Percentiles rank a stretch among this genome's conserved stretches.
Evolutionary conservation across 2,888 invertebrate genomes (phyloP).

Genomic region (Tetragonisca angustula): DNA sequence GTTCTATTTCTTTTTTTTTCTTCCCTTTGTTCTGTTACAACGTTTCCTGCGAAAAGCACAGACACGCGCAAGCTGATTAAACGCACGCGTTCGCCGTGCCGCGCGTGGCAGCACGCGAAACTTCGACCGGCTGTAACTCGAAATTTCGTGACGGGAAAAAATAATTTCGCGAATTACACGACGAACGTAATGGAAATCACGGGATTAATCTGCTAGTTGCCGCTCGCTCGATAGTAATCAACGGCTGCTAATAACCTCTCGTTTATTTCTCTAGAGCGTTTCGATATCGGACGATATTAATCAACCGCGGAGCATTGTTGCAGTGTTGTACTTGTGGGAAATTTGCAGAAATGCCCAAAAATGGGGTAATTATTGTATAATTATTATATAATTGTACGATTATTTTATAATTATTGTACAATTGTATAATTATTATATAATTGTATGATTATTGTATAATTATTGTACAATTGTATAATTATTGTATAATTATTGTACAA

Average conservation of each 20-base stretch:
- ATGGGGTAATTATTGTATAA: too few species aligned
- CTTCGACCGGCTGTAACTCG: background rate
- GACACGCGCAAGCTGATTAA: constrained; percentile 34
- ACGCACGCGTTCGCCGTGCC: constrained; percentile 10
- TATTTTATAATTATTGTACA: too few species aligned
- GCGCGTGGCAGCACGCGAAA: background rate
- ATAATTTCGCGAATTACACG: background rate
- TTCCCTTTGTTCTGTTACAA: background rate
- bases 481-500: too few species aligned
- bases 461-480: too few species aligned
- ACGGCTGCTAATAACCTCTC: background rate
- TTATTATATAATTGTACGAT: too few species aligned
- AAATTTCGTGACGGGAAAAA: background rate
- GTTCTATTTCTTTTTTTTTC: background rate
- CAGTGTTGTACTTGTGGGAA: background rate
- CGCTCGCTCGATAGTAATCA: background rate
- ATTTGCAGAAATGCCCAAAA: background rate
- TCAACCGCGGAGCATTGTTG: background rate
- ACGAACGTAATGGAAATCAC: background rate
- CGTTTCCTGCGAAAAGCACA: constrained; percentile 10
- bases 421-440: too few species aligned
- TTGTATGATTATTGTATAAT: too few species aligned
- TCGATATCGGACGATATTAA: background rate
- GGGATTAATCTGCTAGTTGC: background rate
- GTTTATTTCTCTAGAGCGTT: background rate